Evolutionary conservation across 2,113 vertebrate species (phyloP), one percentile per base, ranked within the genome.

Genomic region (Lepus europaeus): DNA sequence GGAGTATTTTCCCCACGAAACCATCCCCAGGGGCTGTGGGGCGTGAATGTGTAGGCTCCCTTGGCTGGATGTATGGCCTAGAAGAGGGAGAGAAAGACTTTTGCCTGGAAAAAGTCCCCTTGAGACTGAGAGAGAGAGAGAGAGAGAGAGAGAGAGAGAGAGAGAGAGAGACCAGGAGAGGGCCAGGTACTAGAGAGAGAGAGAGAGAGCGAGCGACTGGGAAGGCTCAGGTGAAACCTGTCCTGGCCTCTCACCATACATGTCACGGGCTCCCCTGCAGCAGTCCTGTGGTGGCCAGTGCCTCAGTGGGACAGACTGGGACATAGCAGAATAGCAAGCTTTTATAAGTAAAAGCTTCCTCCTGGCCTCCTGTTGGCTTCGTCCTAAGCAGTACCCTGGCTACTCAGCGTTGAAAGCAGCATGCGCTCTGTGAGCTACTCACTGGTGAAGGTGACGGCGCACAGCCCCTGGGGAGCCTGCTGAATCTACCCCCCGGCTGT

Each of bases 171-270:
- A 63, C n/a, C n/a, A n/a, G n/a, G n/a, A n/a, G n/a, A n/a, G n/a
- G n/a, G n/a, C n/a, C n/a, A n/a, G n/a, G n/a, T n/a, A n/a, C n/a
- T n/a, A 59, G 17, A 16, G 56, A 59, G 56, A 5, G 56, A 59
- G 56, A 45, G 45, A 45, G 7, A 6, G 45, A 45, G 36, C 36
- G 36, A 36, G 36, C 45, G 7, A 45, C 19, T 51, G 25, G 72
- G 0, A 31, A 63, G 29, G 1, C 23, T n/a, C 51, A 53, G 19
- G 33, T 36, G 49, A 68, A 53, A 45, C 51, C 9, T 9, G 0
- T 2, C n/a, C 49, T 22, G 12, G 45, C 25, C 12, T 51, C 1
- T 23, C 5, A 2, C 5, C 33, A 6, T 0, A 5, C 6, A 0
- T 11, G 11, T 66, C 33, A 14, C 17, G 19, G 25, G 29, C 39